Base-by-base conservation (phyloP, 2,888 invertebrate genomes). In the Parnassius smintheus region DNA sequence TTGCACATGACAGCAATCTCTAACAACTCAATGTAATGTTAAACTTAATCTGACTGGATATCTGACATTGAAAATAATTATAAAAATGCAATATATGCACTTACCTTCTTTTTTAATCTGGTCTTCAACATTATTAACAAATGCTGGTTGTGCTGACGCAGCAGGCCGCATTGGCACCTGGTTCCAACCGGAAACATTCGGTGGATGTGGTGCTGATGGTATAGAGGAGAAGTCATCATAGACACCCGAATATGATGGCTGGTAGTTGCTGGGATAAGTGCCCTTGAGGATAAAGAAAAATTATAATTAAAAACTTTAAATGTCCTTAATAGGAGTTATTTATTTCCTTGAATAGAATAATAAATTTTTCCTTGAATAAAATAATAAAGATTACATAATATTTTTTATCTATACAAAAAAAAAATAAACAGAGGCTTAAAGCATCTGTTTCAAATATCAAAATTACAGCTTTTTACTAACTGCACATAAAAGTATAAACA, bases 21-120 rank as follows among this genome's bases (percentile, higher is more conserved):
- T 35, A 35, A 35, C 35, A 35, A 35, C 35, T 35, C 35, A 35
- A 35, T 35, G 35, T 35, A 49, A 49, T 9, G 13, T 49, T 49
- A 49, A 49, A 49, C 9, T 49, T 12, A 53, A 25, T 41, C n/a
- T 35, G 18, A 18, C 18, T 18, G 18, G 1, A 50, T 50, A 2
- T 12, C 2, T 46, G n/a, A 48, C 11, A 4, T 7, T 35, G 4
- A 35, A 35, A 35, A 35, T 35, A 35, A 35, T 7, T 35, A 35
- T 35, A 35, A 12, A 48, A 48, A n/a, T 48, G n/a, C 11, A 48
- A n/a, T 48, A 18, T 49, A 18, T 13, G n/a, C 9, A 44, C 74
- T 68, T 82, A 92, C 92, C 92, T 82, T 92, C 92, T 82, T 92
- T 92, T 71, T 92, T 92, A 13, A 90, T 82, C 68, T 92, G 91